Evolutionary conservation across 2,888 invertebrate species (phyloP), one percentile per base, ranked within the genome.

Genomic region (Philereme vetulata): DNA sequence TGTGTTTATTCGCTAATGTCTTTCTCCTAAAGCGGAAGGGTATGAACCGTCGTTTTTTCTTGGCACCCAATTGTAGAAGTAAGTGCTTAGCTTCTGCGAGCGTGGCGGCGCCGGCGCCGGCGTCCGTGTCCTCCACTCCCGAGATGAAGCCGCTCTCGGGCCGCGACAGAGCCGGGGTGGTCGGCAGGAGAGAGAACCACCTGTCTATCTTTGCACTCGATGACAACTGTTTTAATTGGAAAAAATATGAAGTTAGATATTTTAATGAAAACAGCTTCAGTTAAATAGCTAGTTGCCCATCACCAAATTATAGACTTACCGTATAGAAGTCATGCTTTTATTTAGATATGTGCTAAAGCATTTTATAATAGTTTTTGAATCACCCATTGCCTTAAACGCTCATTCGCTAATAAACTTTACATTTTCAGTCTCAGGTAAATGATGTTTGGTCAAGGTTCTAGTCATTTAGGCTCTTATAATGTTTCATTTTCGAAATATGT

Each of bases 71-170:
- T 80, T 95, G 95, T 34, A 94, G 93, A 67, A 95, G 93, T 51
- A 96, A 93, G 66, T 94, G 94, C 74, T 93, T 94, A 63, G 95
- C 95, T 77, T 95, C 95, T 47, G 95, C 93, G 61, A 95, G 93
- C 7, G 94, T 93, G 7, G 84, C 93, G 55, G 93, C 94, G 77
- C 94, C 95, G 58, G 74, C 73, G 47, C 89, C 93, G 55, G 93
- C 94, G 77, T 94, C 95, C 58, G 74, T 74, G 47, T 89, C 90
- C 59, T 93, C 93, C 57, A 94, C 93, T 34, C 95, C 95, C 32
- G 95, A 95, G 40, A 96, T 93, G 84, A 96, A 96, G 8, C 96
- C 96, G 78, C 96, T 96, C 82, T 96, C 96, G 0, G 95, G 96
- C 7, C 96, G 92, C 7, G 96, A 96, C 59, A 95, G 88, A 10